Evolutionary conservation across 1,140 invertebrate species (phyloP), one percentile per base, ranked within the genome.

Genomic region (Pinna nobilis): DNA sequence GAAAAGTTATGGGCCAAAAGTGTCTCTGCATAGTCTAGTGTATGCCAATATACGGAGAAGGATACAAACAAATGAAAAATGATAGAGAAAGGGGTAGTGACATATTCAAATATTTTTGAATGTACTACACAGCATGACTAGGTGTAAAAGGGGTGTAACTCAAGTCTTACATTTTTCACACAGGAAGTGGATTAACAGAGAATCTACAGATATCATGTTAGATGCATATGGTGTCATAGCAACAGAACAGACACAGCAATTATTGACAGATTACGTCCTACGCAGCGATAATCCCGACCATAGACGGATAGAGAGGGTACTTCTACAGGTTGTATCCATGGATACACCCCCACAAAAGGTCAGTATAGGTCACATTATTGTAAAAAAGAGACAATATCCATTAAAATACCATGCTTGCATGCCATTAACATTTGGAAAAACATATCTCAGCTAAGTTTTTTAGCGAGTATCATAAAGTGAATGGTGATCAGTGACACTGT

Each of bases 341-440:
- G 75, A 77, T 3, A 71, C 39, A 39, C 51, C 63, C 15, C 74
- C 74, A 13, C 44, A 53, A 59, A 44, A 70, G 35, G 74, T 76
- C 30, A 61, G 57, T 33, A 44, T n/a, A 25, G 23, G 5, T 18
- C 15, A 20, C 13, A 28, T 20, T 4, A 20, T 0, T 53, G 18
- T 28, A 28, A 28, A 25, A 53, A 23, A 53, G 25, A 13, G 3
- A 20, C 18, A 53, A n/a, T n/a, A n/a, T n/a, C n/a, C n/a, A n/a
- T n/a, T n/a, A n/a, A n/a, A n/a, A n/a, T n/a, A n/a, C n/a, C n/a
- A n/a, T n/a, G n/a, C n/a, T n/a, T n/a, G n/a, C n/a, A n/a, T n/a
- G n/a, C n/a, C n/a, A n/a, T n/a, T n/a, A n/a, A n/a, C n/a, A n/a
- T n/a, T n/a, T n/a, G n/a, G n/a, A n/a, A n/a, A n/a, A n/a, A n/a